Percentiles rank a stretch among this genome's conserved stretches.
Conservation (phyloP, 2,113 vertebrate species). For the Alosa alosa region DNA sequence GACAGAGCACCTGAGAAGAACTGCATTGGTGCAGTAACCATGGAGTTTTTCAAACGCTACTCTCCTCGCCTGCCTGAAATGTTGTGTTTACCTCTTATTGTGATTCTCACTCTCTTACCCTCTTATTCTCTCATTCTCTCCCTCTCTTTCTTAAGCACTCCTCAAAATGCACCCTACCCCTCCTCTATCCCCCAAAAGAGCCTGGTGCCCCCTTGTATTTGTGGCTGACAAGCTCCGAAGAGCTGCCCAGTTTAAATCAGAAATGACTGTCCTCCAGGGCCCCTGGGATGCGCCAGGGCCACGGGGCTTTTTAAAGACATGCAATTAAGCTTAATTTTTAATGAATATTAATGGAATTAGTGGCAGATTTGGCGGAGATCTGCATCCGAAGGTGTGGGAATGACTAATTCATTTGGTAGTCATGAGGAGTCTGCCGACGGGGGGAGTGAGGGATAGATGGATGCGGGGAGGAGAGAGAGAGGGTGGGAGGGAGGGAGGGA, state of each 20-base stretch:
- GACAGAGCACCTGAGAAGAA: background rate
- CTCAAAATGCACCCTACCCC: no score
- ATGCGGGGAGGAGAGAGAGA: slow-evolving; percentile 27
- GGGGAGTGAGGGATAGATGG: slow-evolving; percentile 22
- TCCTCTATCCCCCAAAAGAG: background rate
- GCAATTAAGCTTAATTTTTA: slow-evolving; percentile 81
- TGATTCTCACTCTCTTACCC: slow-evolving; percentile 10
- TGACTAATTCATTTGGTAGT: slow-evolving; percentile 74
- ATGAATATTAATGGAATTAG: slow-evolving; percentile 81
- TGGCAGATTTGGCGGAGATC: slow-evolving; percentile 72
- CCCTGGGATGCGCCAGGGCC: slow-evolving; percentile 29
- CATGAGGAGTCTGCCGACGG: slow-evolving; percentile 60
- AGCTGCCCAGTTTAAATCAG: slow-evolving; percentile 48
- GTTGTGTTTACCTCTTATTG: slow-evolving; percentile 33
- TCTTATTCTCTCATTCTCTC: background rate
- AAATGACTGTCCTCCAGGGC: slow-evolving; percentile 41
- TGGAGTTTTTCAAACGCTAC: slow-evolving; percentile 27
- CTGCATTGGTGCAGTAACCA: slow-evolving; percentile 19
- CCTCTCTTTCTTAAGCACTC: background rate
- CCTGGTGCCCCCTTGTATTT: background rate
- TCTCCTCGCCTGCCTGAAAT: slow-evolving; percentile 30
- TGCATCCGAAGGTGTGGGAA: slow-evolving; percentile 67
- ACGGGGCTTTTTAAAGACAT: slow-evolving; percentile 59
- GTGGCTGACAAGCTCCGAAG: slow-evolving; percentile 30
- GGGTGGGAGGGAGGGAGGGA: slow-evolving; percentile 36